Percentiles rank a stretch among this genome's conserved stretches.
Evolutionary conservation across 2,888 invertebrate species (phyloP).

Genomic region (Agrochola litura): DNA sequence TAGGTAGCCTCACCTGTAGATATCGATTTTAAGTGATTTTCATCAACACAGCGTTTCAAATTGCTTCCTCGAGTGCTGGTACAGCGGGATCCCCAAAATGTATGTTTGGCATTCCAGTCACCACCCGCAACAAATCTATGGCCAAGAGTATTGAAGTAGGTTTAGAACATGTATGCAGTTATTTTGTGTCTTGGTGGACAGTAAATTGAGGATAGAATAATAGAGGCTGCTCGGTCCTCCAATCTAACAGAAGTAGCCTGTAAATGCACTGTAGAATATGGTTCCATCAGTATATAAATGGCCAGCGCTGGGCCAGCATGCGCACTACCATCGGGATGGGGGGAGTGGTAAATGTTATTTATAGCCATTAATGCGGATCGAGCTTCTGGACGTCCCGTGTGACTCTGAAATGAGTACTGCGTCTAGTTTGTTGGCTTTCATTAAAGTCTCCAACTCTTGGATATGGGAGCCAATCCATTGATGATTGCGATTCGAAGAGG

Average conservation of each 20-base stretch:
- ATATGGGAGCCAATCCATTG: conserved; percentile 1
- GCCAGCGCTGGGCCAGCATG: neutral
- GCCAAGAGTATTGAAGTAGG: conserved; percentile 2
- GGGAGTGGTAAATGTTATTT: neutral
- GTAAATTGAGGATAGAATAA: neutral
- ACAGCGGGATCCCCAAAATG: neutral
- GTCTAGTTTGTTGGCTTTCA: neutral
- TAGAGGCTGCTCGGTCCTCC: neutral
- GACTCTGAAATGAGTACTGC: neutral
- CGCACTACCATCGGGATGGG: neutral
- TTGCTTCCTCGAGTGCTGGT: neutral
- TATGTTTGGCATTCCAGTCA: conserved; percentile 7
- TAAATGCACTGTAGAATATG: neutral
- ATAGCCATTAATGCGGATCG: neutral
- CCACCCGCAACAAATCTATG: neutral
- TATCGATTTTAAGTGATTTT: neutral
- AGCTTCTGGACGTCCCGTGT: neutral
- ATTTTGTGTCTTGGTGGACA: conserved; percentile 9
- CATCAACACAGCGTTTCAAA: neutral
- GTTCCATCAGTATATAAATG: neutral
- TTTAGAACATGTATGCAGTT: neutral
- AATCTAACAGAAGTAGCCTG: neutral
- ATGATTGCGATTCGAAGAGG: neutral
- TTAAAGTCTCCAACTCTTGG: neutral
- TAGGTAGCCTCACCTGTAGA: neutral